Base-by-base conservation (phyloP, 1,140 invertebrate species). In the Camponotus pennsylvanicus region DNA sequence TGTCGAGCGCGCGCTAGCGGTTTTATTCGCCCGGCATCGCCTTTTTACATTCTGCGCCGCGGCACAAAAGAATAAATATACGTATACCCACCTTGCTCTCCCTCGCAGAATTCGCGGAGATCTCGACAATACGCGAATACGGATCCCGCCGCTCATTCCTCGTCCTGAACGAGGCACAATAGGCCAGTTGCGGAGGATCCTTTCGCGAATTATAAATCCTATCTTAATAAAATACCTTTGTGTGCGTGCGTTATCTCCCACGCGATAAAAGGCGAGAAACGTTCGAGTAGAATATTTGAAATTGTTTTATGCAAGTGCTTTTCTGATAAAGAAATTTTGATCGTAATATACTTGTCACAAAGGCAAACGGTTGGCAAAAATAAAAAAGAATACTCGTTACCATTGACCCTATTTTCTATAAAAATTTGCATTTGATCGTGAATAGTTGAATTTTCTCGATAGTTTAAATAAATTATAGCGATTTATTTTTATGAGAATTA, bases 201-300 rank as follows among this genome's bases (percentile, higher is more conserved):
- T 86, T 88, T 90, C 79, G 49, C 49, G 87, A 91, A 91, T 91
- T 91, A 27, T 27, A 89, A 86, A 88, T 88, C 67, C 59, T 64
- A 34, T 75, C 64, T 70, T 42, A 82, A 87, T 82, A 70, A 75
- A 67, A 69, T 37, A 40, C 27, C 55, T 73, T 61, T 85, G 64
- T 61, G 61, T 40, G 55, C 63, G 67, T 86, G 78, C 82, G 75
- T 85, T 66, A 85, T 85, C 71, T 78, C 71, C 32, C 4, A 15
- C 2, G 40, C 40, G 55, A 42, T 3, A 37, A 69, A 69, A 70
- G 55, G 55, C 52, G 42, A 49, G n/a, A 63, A 70, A 32, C 69
- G 42, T 42, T 64, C 37, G 55, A 59, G 52, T 61, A 37, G 79
- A 73, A 27, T 27, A 27, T 27, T 27, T 27, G 27, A 27, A 27